Conservation (phyloP, 2,797 vertebrate genomes). For the Pyrocephalus nanus region DNA sequence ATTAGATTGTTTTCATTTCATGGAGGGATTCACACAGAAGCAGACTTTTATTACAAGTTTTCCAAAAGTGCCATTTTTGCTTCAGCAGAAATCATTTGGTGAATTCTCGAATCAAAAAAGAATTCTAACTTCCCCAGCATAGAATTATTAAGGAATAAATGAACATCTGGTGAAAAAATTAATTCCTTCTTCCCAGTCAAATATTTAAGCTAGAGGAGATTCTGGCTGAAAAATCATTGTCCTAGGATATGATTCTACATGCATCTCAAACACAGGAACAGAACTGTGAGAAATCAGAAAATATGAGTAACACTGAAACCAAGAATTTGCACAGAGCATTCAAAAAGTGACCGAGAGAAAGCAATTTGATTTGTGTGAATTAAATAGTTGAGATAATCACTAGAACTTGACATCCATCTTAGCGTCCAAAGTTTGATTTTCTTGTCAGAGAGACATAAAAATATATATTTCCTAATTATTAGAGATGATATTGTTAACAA, state of each 20-base stretch:
- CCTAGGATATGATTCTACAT: not conserved
- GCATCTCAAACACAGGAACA: not conserved
- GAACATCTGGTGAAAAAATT: not conserved
- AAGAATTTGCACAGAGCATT: not conserved
- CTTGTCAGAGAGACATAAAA: not conserved
- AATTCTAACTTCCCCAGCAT: not conserved
- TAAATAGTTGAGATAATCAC: not conserved
- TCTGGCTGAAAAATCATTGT: not conserved
- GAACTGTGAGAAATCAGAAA: not conserved
- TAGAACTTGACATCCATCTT: not conserved
- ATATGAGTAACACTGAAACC: not conserved
- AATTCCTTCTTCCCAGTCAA: not conserved
- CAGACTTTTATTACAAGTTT: not conserved
- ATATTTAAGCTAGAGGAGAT: not conserved
- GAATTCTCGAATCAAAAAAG: not conserved
- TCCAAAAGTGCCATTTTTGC: not conserved
- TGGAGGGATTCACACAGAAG: not conserved
- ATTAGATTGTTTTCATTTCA: not conserved
- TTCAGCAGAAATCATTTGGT: not conserved
- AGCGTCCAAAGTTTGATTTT: not conserved
- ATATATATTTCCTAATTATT: not conserved
- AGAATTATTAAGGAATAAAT: not conserved
- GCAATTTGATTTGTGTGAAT: not conserved
- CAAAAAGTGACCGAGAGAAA: not conserved
- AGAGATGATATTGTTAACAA: not conserved